Base-by-base conservation (phyloP, 2,888 invertebrate genomes). In the Agrilus cyanescens region DNA sequence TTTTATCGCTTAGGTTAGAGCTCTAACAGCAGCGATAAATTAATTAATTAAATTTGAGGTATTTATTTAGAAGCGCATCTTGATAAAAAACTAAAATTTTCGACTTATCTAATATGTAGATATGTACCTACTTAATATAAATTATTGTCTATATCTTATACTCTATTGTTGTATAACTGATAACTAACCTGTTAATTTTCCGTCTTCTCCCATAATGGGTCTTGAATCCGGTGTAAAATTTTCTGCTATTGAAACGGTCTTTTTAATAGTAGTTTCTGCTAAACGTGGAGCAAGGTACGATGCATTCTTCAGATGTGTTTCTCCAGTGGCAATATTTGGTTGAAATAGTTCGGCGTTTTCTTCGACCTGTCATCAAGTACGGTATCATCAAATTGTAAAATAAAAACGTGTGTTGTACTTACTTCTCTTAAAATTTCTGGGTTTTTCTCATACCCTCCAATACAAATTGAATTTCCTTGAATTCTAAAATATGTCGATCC, bases 171-270 rank as follows among this genome's bases (percentile, higher is more conserved):
- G 12, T 32, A 33, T n/a, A 15, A 13, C 14, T 33, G 8, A 33
- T 12, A 33, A 15, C 15, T 16, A 57, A 74, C 76, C 77, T 52
- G 70, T 71, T 4, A 76, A 63, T 59, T 74, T 71, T 7, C 79
- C 76, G 57, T 83, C 82, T 45, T 82, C 82, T 53, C 91, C 93
- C 71, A 93, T 71, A 29, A 93, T 60, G 0, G 93, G 90, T 55
- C 80, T 90, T 59, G 91, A 90, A 62, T 94, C 93, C 0, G 91
- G 88, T 0, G 93, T 93, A 61, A 93, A 94, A 2, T 87, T 84
- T 62, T 94, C 91, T 0, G 90, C 89, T 0, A 93, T 93, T 58
- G 89, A 93, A 2, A 91, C 80, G 0, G 88, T 88, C 32, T 85
- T 82, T 62, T 85, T 89, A 14, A 93, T 78, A 4, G 91, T 91